Conservation (phyloP, 1,140 invertebrate genomes). For the Myzus persicae region DNA sequence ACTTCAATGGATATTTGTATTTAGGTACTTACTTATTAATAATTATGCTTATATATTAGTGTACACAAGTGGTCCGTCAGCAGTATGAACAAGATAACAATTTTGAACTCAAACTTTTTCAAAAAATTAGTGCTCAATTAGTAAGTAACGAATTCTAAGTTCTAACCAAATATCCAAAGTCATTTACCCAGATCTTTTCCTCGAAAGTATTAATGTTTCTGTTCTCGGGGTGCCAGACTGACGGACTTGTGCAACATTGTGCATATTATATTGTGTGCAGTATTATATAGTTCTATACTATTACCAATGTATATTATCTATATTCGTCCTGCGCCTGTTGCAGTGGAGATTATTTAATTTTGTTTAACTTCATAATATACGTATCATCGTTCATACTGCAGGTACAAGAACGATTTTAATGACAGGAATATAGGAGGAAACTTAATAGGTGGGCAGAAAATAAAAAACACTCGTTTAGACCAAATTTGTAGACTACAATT, state of each 20-base stretch:
- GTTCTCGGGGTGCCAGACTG: too few species aligned
- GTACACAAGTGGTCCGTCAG: not conserved
- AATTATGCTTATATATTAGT: not conserved
- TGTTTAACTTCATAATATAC: not conserved
- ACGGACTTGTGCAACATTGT: too few species aligned
- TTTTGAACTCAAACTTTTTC: not conserved
- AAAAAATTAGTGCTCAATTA: not conserved
- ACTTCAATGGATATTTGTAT: not conserved
- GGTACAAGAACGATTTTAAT: not conserved
- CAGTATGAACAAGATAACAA: too few species aligned
- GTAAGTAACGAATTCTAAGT: too few species aligned
- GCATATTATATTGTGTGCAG: too few species aligned
- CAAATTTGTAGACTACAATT: constrained; percentile 58
- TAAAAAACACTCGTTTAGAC: constrained; percentile 45
- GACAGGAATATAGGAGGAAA: not conserved
- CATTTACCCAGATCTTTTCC: too few species aligned
- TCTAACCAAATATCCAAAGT: too few species aligned
- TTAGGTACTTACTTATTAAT: too few species aligned
- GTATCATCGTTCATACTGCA: too few species aligned
- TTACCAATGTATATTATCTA: too few species aligned
- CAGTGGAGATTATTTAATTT: not conserved
- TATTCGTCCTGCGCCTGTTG: not conserved
- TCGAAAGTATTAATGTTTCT: too few species aligned
- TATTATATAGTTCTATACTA: too few species aligned
- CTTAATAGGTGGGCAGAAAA: not conserved